Conservation (phyloP, 1,140 invertebrate genomes). For the Lepidurus arcticus region DNA sequence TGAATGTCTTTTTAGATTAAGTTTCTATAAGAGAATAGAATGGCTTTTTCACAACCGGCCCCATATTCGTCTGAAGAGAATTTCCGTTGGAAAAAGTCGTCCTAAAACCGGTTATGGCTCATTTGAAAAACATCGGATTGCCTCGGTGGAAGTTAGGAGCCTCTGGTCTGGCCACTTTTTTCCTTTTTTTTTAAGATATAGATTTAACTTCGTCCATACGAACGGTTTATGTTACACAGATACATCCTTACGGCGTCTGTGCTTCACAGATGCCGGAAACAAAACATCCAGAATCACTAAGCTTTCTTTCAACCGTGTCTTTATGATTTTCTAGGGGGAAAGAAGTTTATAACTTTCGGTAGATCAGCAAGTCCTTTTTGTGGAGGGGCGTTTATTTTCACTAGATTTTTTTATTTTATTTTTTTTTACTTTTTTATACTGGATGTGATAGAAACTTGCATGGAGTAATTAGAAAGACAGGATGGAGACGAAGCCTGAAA, state of each 20-base stretch:
- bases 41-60: too few species aligned
- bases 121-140: background rate
- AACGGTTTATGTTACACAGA: background rate
- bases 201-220: background rate
- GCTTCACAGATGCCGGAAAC: too few species aligned
- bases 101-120: background rate
- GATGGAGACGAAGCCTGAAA: background rate
- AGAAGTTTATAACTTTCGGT: too few species aligned
- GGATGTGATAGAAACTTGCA: background rate
- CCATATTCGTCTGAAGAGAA: background rate
- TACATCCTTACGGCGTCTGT: background rate
- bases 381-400: too few species aligned
- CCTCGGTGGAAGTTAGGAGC: background rate
- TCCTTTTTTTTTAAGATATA: too few species aligned
- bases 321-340: too few species aligned
- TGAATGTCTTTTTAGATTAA: too few species aligned
- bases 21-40: too few species aligned
- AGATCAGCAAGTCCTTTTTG: too few species aligned
- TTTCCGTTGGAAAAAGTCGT: background rate
- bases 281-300: too few species aligned
- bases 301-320: too few species aligned
- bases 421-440: background rate
- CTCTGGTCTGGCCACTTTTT: background rate
- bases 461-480: constrained; percentile 4
- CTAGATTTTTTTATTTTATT: background rate